phyloP scores from a whole-genome alignment of 2,113 vertebrate genomes.

The Aegypius monachus region DNA sequence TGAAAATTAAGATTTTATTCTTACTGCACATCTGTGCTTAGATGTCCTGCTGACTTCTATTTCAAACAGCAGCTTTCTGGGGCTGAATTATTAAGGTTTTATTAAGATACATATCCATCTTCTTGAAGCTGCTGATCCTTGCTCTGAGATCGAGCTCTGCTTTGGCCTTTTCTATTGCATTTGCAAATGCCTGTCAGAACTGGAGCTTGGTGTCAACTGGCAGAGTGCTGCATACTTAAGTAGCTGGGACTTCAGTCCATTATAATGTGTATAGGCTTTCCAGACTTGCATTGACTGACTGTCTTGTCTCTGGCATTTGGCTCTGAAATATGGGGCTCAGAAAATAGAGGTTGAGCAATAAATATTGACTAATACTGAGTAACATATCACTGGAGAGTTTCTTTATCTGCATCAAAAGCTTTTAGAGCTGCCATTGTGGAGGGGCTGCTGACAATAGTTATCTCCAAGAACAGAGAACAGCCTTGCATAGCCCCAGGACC shows the following conservation, averaged over 20 bases:
- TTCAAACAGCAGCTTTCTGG: not conserved
- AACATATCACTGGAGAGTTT: not conserved
- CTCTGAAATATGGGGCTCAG: not conserved
- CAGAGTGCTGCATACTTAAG: not conserved
- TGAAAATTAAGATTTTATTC: not conserved
- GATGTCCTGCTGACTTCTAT: not conserved
- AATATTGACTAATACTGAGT: not conserved
- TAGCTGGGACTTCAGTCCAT: not conserved
- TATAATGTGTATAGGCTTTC: not conserved
- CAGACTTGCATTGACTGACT: not conserved
- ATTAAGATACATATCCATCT: not conserved
- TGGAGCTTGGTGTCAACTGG: not conserved
- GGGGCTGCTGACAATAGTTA: not conserved
- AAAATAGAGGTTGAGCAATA: not conserved
- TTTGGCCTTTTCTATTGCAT: not conserved
- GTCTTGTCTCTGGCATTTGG: not conserved
- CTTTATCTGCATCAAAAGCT: conserved; percentile 16
- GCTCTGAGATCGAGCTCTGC: not conserved
- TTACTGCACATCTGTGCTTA: not conserved
- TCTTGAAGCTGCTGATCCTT: not conserved
- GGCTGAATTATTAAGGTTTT: not conserved
- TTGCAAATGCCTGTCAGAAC: not conserved
- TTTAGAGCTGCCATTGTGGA: not conserved
- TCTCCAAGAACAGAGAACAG: not conserved
- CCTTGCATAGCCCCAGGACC: not conserved